Percentiles rank a stretch among this genome's conserved stretches.
Conservation (phyloP, 1,140 invertebrate genomes). For the Ridgeia piscesae region DNA sequence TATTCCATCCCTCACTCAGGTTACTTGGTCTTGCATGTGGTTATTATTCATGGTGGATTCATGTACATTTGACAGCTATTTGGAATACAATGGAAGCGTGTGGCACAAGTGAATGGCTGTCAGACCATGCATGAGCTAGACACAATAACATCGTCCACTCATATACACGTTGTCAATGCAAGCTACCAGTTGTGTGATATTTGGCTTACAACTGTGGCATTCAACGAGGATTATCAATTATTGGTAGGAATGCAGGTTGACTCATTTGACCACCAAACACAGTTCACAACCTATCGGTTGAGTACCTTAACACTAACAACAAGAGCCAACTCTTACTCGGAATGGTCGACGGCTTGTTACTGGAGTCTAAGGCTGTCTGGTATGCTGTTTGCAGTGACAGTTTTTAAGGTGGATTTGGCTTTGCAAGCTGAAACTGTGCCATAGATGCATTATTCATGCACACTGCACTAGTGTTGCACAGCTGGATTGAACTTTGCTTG, state of each 20-base stretch:
- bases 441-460: too few relatives aligned
- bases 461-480: too few relatives aligned
- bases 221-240: not conserved
- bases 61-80: not conserved
- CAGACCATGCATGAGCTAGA: not conserved
- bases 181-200: not conserved
- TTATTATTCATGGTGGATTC: not conserved
- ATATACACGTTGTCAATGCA: not conserved
- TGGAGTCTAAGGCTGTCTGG: not conserved
- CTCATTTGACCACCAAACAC: not conserved
- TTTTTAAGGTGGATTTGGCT: not conserved
- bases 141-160: not conserved
- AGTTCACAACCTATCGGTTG: not conserved
- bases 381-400: not conserved
- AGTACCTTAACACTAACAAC: too few relatives aligned
- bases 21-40: not conserved
- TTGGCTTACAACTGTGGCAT: not conserved
- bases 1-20: not conserved
- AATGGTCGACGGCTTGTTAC: not conserved
- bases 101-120: not conserved
- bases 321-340: too few relatives aligned
- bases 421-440: not conserved
- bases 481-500: too few relatives aligned
- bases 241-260: not conserved
- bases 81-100: not conserved